phyloP scores from a whole-genome alignment of 2,888 invertebrate genomes.

The Lasioglossum calceatum region DNA sequence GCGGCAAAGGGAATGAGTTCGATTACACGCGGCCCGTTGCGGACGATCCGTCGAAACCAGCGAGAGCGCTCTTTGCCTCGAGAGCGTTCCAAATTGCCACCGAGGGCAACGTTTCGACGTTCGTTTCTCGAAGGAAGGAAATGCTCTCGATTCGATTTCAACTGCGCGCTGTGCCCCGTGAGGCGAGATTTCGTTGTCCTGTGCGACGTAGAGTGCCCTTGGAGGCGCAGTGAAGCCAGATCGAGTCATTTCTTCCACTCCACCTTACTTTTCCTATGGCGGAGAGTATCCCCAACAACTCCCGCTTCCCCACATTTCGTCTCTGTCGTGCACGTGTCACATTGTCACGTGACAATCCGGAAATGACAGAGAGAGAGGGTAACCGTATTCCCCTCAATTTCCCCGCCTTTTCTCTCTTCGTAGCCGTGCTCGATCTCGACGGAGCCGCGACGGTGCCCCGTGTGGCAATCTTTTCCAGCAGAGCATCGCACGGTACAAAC shows the following conservation, averaged over 20 bases:
- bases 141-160: neutral
- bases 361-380: too few species aligned
- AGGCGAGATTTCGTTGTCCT: neutral
- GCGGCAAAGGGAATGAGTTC: conserved; percentile 15
- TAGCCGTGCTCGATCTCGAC: too few species aligned
- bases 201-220: neutral
- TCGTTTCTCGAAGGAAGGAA: neutral
- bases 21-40: neutral
- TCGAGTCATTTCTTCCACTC: too few species aligned
- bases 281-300: too few species aligned
- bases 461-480: neutral
- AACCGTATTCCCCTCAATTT: too few species aligned
- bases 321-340: too few species aligned
- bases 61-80: neutral
- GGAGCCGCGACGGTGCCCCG: neutral
- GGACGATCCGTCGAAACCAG: neutral
- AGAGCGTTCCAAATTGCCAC: neutral
- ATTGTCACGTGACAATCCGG: too few species aligned
- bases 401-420: too few species aligned
- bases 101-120: neutral
- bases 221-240: too few species aligned
- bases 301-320: too few species aligned
- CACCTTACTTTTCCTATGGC: too few species aligned
- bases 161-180: accelerated
- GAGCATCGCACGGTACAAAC: neutral